phyloP scores from a whole-genome alignment of 2,113 vertebrate genomes.

The mouse (Mus musculus) region DNA sequence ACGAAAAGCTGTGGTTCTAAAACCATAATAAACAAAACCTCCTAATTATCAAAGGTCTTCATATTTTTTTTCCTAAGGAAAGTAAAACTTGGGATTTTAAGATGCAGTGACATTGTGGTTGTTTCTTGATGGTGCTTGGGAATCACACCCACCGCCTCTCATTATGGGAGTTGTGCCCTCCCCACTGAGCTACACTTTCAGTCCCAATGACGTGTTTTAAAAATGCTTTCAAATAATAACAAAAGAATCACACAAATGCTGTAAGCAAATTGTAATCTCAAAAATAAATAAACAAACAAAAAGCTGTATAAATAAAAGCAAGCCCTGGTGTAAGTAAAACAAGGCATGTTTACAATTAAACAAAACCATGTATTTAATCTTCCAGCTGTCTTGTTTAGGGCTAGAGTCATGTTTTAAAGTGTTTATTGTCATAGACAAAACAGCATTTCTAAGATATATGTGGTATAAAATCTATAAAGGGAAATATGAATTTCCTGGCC shows the following conservation, averaged over 20 bases:
- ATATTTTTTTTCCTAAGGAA: neutral
- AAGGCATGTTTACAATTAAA: neutral
- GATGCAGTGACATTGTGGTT: too few species aligned
- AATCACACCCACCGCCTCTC: neutral
- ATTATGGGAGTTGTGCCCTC: neutral
- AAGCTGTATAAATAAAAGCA: neutral
- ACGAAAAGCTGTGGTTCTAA: slow-evolving; percentile 88
- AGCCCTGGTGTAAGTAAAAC: neutral
- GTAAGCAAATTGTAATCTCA: neutral
- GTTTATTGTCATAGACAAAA: slow-evolving; percentile 24
- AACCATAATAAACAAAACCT: neutral
- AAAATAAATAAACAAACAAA: neutral
- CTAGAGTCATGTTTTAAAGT: neutral
- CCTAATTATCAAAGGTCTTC: neutral
- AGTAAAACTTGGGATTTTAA: neutral
- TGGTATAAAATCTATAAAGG: neutral
- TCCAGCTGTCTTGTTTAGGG: neutral
- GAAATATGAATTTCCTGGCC: neutral
- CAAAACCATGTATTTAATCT: neutral
- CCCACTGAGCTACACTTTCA: neutral
- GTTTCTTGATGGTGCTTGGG: too few species aligned
- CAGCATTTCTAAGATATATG: slow-evolving; percentile 2
- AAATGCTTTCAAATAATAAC: neutral
- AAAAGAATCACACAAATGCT: neutral
- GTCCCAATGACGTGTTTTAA: neutral